Evolutionary conservation across 2,113 vertebrate species (phyloP), one percentile per base, ranked within the genome.

Genomic region (Atractosteus spatula): DNA sequence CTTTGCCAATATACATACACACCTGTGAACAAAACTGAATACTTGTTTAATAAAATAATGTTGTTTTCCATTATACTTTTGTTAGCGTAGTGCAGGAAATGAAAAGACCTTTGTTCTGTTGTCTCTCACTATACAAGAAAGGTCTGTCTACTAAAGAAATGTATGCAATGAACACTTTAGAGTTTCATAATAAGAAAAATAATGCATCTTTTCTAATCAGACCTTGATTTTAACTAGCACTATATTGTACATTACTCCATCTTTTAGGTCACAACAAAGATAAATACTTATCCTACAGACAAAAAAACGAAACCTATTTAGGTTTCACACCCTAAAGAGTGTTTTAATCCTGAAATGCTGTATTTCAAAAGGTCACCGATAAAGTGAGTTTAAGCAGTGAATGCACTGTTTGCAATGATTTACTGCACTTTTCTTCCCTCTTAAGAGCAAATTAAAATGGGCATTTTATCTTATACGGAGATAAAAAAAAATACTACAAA

Each of bases 401-500:
- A 12, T 59, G 56, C n/a, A n/a, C 3, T 59, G 56, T 59, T 1
- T 8, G 56, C 56, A 59, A 59, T 14, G 1, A 51, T 51, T 51
- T 51, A 7, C 47, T 2, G 47, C 47, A 51, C 5, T 10, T 51
- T 51, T 1, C 47, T 51, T 51, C 1, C 10, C 47, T 51, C 47
- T 51, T 51, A 51, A 3, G 47, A 5, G 10, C 47, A 51, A 51
- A 51, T 51, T 5, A 51, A 51, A 51, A 51, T 10, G 5, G 10
- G 47, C 47, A 51, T 51, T 51, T 51, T 10, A 51, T 51, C 10
- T 8, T 42, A 12, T 42, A 13, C 0, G 12, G 41, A 57, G 12
- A 43, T 55, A 69, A 57, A 59, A 57, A 59, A 29, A 29, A 57
- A 59, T 59, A 17, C 6, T 45, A 70, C 11, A 62, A 41, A 69